Percentiles rank a stretch among this genome's conserved stretches.
Evolutionary conservation across 2,113 vertebrate genomes (phyloP).

Genomic region (Buteo buteo): DNA sequence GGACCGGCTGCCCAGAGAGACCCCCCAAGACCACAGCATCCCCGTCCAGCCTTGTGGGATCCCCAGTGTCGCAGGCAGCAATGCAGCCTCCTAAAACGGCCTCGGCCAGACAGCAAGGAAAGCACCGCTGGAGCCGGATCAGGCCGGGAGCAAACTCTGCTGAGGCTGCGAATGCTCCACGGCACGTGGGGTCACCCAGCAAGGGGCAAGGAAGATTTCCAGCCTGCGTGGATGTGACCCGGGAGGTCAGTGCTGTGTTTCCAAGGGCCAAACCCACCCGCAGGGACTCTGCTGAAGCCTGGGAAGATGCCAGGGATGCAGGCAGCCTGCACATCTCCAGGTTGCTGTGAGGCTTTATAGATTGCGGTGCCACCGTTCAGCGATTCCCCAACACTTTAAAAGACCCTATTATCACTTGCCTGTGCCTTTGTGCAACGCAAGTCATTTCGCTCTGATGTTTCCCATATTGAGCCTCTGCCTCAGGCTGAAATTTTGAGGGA

Average conservation of each 20-base stretch:
- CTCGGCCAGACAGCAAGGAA: background rate
- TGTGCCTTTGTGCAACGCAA: background rate
- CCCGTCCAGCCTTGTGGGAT: accelerated
- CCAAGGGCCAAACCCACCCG: background rate
- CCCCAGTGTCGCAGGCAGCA: accelerated
- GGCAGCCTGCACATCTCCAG: background rate
- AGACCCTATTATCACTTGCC: background rate
- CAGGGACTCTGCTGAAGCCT: background rate
- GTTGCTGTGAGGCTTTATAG: background rate
- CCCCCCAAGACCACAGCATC: background rate
- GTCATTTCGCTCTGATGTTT: background rate
- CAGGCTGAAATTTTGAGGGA: conserved; percentile 12
- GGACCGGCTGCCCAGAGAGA: no score
- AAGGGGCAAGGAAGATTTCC: background rate
- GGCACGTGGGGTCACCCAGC: accelerated
- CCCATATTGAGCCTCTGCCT: background rate
- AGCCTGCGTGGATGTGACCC: accelerated
- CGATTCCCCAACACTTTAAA: background rate
- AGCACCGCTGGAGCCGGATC: accelerated
- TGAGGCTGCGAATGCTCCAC: accelerated
- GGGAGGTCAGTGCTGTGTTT: background rate
- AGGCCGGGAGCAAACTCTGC: background rate
- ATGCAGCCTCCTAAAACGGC: no score
- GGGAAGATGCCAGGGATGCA: background rate
- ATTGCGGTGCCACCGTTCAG: background rate